Evolutionary conservation across 2,113 vertebrate species (phyloP), one percentile per base, ranked within the genome.

Genomic region (Microcebus lehilahytsara): DNA sequence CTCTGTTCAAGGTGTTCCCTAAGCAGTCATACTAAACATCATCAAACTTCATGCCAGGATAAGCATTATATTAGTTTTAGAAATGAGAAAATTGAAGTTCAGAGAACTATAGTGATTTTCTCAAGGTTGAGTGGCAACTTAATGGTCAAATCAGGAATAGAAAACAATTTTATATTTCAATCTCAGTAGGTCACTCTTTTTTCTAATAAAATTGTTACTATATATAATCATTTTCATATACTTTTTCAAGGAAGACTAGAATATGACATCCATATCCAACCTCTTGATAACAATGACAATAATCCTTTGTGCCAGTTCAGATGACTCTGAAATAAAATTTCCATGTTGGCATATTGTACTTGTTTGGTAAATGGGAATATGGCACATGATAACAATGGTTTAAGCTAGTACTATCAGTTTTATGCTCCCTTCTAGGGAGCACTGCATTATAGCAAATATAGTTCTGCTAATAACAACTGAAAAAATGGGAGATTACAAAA

Each of bases 1-100:
- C 23, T 34, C 30, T 53, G 27, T 40, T 85, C 37, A 60, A 32
- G 22, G 6, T 77, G 5, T n/a, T 69, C 30, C 14, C 42, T 37
- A 34, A 30, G 49, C n/a, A 92, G 62, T 94, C 75, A 74, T 77
- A 53, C 27, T 64, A 71, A 89, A 71, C 13, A 30, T 46, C 60
- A 89, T 91, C 34, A 85, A 69, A 72, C 42, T 86, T 92, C 23
- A 72, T 42, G 58, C 34, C 72, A 72, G 22, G 16, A 23, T 77
- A 93, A 72, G 58, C 46, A 72, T 60, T 95, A 51, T 22, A 34
- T 30, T 92, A 46, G 25, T 46, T 95, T 83, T 69, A 77, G 32
- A 95, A 92, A 78, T 79, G 10, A 89, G 27, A 62, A 96, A 93
- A 92, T 22, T 71, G 34, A 95, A 69, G 7, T 77, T 67, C 27